A percentile compares a stretch with the other conserved stretches of the same genome.
These are phyloP conservation scores for Andrena trimmerana DNA, from an alignment of 2,888 invertebrate species.

Conservation along the genomic window DNA sequence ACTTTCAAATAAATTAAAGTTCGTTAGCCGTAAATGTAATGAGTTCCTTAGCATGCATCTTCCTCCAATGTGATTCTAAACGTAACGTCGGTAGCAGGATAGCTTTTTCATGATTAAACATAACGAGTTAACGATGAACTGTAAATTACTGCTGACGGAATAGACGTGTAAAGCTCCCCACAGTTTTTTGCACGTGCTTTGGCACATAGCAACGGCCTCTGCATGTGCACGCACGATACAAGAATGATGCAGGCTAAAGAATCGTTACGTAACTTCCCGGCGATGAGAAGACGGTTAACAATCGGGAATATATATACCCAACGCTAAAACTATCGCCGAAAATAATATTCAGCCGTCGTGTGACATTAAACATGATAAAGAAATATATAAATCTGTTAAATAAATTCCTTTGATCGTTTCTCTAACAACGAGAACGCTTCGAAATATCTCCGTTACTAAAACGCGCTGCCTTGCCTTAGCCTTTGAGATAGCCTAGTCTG, in stretches of 20 bases:
- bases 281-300: neutral
- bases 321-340: neutral
- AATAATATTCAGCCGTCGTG: neutral
- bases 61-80: neutral
- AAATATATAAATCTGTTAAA: neutral
- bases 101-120: neutral
- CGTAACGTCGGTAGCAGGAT: neutral
- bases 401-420: neutral
- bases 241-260: constrained; percentile 24
- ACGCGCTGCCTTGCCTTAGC: neutral
- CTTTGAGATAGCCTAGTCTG: neutral
- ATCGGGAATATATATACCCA: neutral
- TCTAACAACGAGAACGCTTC: neutral
- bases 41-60: neutral
- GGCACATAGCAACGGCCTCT: constrained; percentile 18
- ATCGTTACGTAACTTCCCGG: constrained; percentile 43
- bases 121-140: neutral
- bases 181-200: constrained; percentile 11
- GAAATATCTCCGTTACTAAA: neutral
- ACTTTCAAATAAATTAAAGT: neutral
- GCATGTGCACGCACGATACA: constrained; percentile 38
- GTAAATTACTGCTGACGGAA: neutral
- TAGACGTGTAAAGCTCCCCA: neutral
- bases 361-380: neutral
- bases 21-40: neutral